Base-by-base conservation (phyloP, 2,888 invertebrate species). In the Seladonia tumulorum region DNA sequence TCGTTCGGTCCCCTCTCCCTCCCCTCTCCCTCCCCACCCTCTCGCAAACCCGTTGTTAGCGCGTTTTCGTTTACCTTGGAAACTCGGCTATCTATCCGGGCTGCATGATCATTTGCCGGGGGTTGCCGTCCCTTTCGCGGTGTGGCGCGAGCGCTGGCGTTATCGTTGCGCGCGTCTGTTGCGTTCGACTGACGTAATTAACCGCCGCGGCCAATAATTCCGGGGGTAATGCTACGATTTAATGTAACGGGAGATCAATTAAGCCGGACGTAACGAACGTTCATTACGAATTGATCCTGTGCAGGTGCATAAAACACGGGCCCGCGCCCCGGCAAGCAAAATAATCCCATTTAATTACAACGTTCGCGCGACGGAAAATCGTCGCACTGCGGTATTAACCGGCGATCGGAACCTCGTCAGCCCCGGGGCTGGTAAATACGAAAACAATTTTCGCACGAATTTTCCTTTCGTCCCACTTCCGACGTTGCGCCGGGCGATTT, bases 251-350 rank as follows among this genome's bases (percentile, higher is more conserved):
- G 25, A 25, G 63, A 79, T 73, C 47, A 60, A 79, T 79, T 79
- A 47, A 49, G 29, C 79, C 18, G 73, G 47, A 73, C 42, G 53
- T 42, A 68, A 71, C 66, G 39, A 78, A 78, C 53, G 77, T 53
- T 77, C 68, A 68, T 70, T 77, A 76, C 63, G 76, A 76, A 66
- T 66, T 76, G 76, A 70, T 76, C 76, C 77, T 70, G 77, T 70
- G 49, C 47, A 68, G 35, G 68, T 18, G 68, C 45, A 60, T 60
- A 66, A 57, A 57, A 57, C 74, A 25, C 60, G 75, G 39, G 39
- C 3, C n/a, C 47, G 72, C 47, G 72, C 29, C 25, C 25, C 42
- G 29, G 14, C 66, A 39, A 68, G 68, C 77, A 70, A 77, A 77
- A 77, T 68, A 77, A 70, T 70, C 77, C 49, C 49, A 29, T 70